phyloP scores from a whole-genome alignment of 2,113 vertebrate species.

The Hystrix brachyura region DNA sequence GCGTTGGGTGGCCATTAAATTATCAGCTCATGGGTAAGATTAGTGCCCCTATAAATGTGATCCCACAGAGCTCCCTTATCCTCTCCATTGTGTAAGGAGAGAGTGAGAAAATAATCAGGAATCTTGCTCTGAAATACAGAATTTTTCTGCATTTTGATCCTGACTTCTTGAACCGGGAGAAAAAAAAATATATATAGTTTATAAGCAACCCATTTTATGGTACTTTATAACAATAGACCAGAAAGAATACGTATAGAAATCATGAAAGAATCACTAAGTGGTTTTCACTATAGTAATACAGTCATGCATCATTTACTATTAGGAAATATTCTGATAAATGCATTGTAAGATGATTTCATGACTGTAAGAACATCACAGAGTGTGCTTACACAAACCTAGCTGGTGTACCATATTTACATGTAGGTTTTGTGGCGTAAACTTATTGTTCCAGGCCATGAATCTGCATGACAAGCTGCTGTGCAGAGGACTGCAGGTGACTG shows the following conservation, averaged over 20 bases:
- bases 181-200: background rate
- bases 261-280: background rate
- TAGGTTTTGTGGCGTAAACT: background rate
- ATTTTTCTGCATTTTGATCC: background rate
- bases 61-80: too few relatives aligned
- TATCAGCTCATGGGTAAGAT: background rate
- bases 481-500: background rate
- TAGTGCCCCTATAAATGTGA: background rate
- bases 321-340: background rate
- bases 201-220: background rate
- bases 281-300: background rate
- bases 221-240: background rate
- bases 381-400: background rate
- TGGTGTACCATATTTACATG: background rate
- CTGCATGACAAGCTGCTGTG: background rate
- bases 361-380: background rate
- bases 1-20: background rate
- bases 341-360: background rate
- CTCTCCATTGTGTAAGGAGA: background rate
- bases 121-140: background rate
- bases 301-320: background rate
- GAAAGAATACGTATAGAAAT: background rate
- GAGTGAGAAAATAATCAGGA: background rate
- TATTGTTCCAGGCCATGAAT: background rate
- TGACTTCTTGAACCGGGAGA: background rate